Evolutionary conservation across 2,113 vertebrate species (phyloP).

Genomic region (Poeciliopsis occidentalis): DNA sequence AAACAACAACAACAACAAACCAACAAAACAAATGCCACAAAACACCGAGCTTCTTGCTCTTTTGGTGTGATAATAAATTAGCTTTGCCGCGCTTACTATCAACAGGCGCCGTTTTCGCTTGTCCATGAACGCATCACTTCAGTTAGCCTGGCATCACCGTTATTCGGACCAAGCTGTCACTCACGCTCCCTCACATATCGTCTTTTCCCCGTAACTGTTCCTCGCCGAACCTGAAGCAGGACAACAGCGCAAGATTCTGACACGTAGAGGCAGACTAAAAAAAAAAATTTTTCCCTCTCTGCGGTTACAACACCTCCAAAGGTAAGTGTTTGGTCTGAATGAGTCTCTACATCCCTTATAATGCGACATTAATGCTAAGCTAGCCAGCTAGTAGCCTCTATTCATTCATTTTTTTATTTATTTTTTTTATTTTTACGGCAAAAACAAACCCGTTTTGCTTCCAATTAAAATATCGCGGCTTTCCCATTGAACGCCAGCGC

Average conservation of each 20-base stretch:
- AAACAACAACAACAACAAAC: no score
- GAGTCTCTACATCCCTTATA: constrained; percentile 44
- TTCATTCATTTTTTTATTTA: constrained; percentile 9
- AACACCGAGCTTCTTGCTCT: no score
- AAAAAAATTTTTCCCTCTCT: neutral
- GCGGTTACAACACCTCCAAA: constrained; percentile 22
- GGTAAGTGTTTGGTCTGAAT: constrained; percentile 64
- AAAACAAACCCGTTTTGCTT: neutral
- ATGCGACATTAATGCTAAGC: constrained; percentile 51
- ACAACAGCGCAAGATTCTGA: neutral
- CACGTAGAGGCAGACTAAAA: neutral
- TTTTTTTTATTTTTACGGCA: no score
- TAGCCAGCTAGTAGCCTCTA: constrained; percentile 42
- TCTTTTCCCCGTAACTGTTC: neutral
- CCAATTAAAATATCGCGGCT: accelerated
- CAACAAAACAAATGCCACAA: no score
- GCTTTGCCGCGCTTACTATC: no score
- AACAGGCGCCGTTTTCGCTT: neutral
- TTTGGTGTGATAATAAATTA: no score
- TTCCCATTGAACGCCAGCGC: neutral
- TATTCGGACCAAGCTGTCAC: constrained; percentile 51
- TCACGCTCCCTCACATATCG: neutral
- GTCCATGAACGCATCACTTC: constrained; percentile 32
- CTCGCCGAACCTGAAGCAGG: neutral
- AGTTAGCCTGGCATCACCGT: constrained; percentile 16